Percentiles rank a stretch among this genome's conserved stretches.
Conservation (phyloP, 1,140 invertebrate species). For the Drosophila malerkotliana region DNA sequence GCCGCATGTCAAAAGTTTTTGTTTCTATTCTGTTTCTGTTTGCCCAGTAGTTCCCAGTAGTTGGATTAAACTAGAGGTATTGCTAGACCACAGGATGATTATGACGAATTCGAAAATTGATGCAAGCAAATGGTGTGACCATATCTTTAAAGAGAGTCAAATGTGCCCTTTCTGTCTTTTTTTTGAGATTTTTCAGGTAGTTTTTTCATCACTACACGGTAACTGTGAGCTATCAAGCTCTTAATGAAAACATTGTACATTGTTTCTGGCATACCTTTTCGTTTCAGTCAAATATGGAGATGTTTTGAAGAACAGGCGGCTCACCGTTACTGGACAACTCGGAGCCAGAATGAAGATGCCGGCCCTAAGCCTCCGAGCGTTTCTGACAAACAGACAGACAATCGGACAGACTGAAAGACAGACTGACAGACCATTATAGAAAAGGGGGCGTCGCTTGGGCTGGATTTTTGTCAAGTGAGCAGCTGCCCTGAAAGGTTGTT, state of each 20-base stretch:
- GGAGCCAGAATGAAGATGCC: conserved; percentile 23
- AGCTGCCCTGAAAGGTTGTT: conserved; percentile 26
- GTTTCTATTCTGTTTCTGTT: conserved; percentile 18
- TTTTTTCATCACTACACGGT: background rate
- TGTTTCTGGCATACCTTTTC: conserved; percentile 7
- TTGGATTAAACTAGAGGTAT: background rate
- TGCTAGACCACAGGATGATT: background rate
- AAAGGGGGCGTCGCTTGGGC: background rate
- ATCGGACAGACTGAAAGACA: conserved; percentile 12
- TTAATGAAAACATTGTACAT: background rate
- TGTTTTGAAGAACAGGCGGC: conserved; percentile 11
- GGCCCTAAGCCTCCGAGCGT: conserved; percentile 8
- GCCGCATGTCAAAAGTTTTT: conserved; percentile 45
- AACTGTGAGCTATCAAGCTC: background rate
- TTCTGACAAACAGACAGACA: background rate
- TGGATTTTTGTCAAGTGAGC: conserved; percentile 9
- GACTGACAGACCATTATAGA: conserved; percentile 8
- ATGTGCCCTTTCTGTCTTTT: too few species aligned
- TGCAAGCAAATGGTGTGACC: too few species aligned
- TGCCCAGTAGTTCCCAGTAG: background rate
- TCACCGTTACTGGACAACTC: conserved; percentile 27
- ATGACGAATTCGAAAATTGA: too few species aligned
- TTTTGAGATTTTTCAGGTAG: too few species aligned
- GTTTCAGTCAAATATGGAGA: conserved; percentile 32
- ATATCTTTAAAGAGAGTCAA: too few species aligned